Conservation (phyloP, 2,113 vertebrate species). For the Hyla sarda region DNA sequence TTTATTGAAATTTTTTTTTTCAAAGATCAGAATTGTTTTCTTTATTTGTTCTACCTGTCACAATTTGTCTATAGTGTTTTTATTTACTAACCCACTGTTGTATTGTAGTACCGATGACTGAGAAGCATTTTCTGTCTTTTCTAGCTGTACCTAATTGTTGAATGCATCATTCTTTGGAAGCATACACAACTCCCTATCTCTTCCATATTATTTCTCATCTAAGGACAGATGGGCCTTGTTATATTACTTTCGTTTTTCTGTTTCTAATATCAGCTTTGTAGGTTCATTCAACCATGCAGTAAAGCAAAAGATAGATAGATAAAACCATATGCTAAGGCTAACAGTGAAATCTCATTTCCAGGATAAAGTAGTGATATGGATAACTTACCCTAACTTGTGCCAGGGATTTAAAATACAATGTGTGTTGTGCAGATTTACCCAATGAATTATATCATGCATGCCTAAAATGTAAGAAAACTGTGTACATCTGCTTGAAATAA, state of each 20-base stretch:
- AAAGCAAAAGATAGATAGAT: conserved; percentile 8
- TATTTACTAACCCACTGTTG: too few relatives aligned
- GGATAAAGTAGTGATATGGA: conserved; percentile 13
- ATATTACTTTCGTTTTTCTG: conserved; percentile 20
- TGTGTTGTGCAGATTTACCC: not conserved
- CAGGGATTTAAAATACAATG: conserved; percentile 5
- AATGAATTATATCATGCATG: not conserved
- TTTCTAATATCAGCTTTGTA: conserved; percentile 37
- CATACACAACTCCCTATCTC: not conserved
- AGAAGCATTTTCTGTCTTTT: too few relatives aligned
- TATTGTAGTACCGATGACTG: too few relatives aligned
- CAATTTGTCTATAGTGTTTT: too few relatives aligned
- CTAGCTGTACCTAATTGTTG: too few relatives aligned
- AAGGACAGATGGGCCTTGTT: conserved; percentile 23
- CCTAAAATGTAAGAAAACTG: not conserved
- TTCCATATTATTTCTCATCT: not conserved
- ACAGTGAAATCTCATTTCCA: conserved; percentile 12
- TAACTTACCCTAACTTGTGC: not conserved
- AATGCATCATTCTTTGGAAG: too few relatives aligned
- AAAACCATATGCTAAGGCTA: conserved; percentile 37
- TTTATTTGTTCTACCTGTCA: too few relatives aligned
- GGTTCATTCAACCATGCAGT: conserved; percentile 39
- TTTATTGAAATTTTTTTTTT: too few relatives aligned
- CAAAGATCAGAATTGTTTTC: too few relatives aligned
- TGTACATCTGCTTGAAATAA: not conserved